These are phyloP conservation scores for Edolisoma coerulescens DNA, from an alignment of 2,113 vertebrate species.

Conservation along the genomic window DNA sequence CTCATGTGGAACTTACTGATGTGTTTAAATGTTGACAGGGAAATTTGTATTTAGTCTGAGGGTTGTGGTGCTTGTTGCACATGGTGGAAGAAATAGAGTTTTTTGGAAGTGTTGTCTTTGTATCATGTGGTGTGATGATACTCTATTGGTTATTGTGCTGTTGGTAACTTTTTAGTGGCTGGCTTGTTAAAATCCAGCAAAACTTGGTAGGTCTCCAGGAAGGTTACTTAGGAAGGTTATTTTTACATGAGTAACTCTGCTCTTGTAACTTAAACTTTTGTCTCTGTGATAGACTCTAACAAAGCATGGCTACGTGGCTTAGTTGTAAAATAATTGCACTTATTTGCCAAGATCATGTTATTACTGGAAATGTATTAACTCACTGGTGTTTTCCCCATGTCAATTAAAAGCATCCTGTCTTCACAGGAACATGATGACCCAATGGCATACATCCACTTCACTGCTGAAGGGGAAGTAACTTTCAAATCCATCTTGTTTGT, in stretches of 20 bases:
- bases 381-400: neutral
- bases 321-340: neutral
- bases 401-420: neutral
- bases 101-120: neutral
- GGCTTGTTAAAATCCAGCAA: neutral
- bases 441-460: conserved; percentile 92
- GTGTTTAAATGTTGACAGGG: neutral
- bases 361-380: neutral
- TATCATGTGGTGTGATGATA: neutral
- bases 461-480: conserved; percentile 97
- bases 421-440: conserved; percentile 91
- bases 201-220: neutral
- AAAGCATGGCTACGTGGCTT: neutral
- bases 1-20: neutral
- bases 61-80: neutral
- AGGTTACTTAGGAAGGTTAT: neutral
- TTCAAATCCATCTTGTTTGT: conserved; percentile 98
- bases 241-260: neutral
- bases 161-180: neutral
- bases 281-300: neutral
- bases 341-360: fast-evolving
- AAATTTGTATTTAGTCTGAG: neutral
- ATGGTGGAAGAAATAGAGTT: fast-evolving
- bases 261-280: neutral
- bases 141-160: neutral